Conservation (phyloP, 1,140 invertebrate species). For the Lepidurus arcticus region DNA sequence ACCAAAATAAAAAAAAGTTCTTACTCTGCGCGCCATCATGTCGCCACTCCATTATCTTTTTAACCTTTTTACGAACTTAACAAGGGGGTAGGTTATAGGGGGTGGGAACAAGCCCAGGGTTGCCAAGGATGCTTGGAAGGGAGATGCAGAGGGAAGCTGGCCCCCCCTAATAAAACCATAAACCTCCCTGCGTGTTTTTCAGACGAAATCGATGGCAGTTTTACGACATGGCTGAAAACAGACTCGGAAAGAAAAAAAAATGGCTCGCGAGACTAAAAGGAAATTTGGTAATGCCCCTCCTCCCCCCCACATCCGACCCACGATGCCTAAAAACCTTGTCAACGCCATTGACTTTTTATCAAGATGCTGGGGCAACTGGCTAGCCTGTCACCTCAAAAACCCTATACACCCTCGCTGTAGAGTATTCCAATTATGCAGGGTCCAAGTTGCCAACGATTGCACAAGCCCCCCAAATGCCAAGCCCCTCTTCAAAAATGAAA, state of each 20-base stretch:
- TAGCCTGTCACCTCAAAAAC: slow-evolving; percentile 5
- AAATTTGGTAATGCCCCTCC: background rate
- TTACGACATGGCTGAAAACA: slow-evolving; percentile 23
- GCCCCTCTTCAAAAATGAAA: slow-evolving; percentile 36
- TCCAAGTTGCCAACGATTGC: background rate
- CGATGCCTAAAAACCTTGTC: slow-evolving; percentile 20
- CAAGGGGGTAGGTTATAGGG: slow-evolving; percentile 15
- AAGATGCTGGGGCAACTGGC: slow-evolving; percentile 23
- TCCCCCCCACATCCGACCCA: slow-evolving; percentile 33
- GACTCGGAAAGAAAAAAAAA: background rate
- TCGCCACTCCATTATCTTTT: slow-evolving; percentile 21
- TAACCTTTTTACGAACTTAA: slow-evolving; percentile 22
- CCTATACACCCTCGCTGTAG: slow-evolving; percentile 6
- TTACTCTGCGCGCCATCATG: slow-evolving; percentile 8
- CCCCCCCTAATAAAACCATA: slow-evolving; percentile 17
- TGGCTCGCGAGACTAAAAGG: slow-evolving; percentile 25
- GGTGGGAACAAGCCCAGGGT: background rate
- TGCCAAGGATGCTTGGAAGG: background rate
- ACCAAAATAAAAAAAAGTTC: background rate
- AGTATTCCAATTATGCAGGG: slow-evolving; percentile 24
- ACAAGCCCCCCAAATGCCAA: slow-evolving; percentile 31
- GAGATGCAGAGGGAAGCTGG: slow-evolving; percentile 13
- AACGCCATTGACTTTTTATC: slow-evolving; percentile 25
- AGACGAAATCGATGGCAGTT: slow-evolving; percentile 29
- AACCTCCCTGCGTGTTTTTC: slow-evolving; percentile 21